Conservation (phyloP, 2,888 invertebrate species). For the Apomyelois bistriatella region DNA sequence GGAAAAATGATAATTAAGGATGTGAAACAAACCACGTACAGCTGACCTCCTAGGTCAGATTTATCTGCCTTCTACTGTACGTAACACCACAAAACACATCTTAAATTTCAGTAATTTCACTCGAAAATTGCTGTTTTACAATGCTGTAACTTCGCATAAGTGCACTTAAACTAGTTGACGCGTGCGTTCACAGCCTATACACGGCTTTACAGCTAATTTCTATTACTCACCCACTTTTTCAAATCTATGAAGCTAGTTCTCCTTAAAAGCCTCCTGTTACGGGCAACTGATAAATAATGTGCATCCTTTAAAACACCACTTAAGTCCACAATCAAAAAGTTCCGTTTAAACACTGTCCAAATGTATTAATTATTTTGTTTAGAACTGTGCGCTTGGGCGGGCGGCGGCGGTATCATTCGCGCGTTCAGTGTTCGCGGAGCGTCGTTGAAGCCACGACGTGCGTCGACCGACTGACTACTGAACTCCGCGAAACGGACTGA, state of each 20-base stretch:
- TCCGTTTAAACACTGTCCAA: conserved; percentile 15
- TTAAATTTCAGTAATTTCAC: conserved; percentile 5
- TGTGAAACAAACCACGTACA: too few relatives aligned
- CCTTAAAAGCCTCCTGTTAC: conserved; percentile 26
- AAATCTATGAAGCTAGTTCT: conserved; percentile 29
- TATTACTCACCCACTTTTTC: conserved; percentile 70
- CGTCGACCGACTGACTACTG: conserved; percentile 20
- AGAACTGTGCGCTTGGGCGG: conserved; percentile 34
- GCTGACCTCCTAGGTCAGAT: too few relatives aligned
- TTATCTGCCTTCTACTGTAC: too few relatives aligned
- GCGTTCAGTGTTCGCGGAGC: conserved; percentile 35
- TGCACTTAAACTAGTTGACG: conserved; percentile 7
- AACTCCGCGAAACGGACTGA: not conserved
- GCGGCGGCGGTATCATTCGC: conserved; percentile 38
- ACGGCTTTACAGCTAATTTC: conserved; percentile 22
- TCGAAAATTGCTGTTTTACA: conserved; percentile 20
- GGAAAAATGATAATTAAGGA: too few relatives aligned
- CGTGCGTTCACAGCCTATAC: conserved; percentile 17
- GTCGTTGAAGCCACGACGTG: conserved; percentile 30
- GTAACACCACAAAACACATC: not conserved
- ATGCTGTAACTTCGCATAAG: conserved; percentile 24
- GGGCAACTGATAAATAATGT: conserved; percentile 20
- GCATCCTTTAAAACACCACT: conserved; percentile 37
- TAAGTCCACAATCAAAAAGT: conserved; percentile 20
- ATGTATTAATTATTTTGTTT: conserved; percentile 18